These are phyloP conservation scores for Hydroisotoma schaefferi DNA, from an alignment of 2,888 invertebrate genomes.

Conservation along the genomic window DNA sequence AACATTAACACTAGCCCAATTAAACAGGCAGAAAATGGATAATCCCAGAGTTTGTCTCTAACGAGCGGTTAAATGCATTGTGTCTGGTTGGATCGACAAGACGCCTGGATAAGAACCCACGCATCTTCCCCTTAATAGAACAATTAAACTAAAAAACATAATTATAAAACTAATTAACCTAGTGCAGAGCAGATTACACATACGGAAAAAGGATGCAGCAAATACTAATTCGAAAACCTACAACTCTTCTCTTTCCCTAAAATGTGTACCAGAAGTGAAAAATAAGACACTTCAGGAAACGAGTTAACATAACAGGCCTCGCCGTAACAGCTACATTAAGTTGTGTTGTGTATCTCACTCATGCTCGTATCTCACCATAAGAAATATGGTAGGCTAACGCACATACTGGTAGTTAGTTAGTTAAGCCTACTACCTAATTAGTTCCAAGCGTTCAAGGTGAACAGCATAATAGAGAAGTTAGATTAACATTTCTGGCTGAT, in stretches of 20 bases:
- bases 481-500: slow-evolving; percentile 8
- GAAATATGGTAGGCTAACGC: not conserved
- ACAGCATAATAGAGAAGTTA: slow-evolving; percentile 7
- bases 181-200: too few species aligned
- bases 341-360: not conserved
- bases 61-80: slow-evolving; percentile 31
- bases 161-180: not conserved
- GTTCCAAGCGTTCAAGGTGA: slow-evolving; percentile 7
- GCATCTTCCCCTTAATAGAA: not conserved
- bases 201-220: too few species aligned
- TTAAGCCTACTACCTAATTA: not conserved
- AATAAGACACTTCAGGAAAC: not conserved
- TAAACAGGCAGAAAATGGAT: too few species aligned
- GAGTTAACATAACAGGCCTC: too few species aligned
- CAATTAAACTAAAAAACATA: not conserved
- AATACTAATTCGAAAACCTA: too few species aligned
- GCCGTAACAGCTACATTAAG: too few species aligned
- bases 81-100: slow-evolving; percentile 23
- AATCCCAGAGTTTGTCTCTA: slow-evolving; percentile 24
- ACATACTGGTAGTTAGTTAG: not conserved
- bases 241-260: too few species aligned
- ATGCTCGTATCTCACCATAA: slow-evolving; percentile 9
- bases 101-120: not conserved
- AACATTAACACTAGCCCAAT: too few species aligned
- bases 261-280: slow-evolving; percentile 4